Conservation (phyloP, 2,797 vertebrate genomes). For the Sarcophilus harrisii region DNA sequence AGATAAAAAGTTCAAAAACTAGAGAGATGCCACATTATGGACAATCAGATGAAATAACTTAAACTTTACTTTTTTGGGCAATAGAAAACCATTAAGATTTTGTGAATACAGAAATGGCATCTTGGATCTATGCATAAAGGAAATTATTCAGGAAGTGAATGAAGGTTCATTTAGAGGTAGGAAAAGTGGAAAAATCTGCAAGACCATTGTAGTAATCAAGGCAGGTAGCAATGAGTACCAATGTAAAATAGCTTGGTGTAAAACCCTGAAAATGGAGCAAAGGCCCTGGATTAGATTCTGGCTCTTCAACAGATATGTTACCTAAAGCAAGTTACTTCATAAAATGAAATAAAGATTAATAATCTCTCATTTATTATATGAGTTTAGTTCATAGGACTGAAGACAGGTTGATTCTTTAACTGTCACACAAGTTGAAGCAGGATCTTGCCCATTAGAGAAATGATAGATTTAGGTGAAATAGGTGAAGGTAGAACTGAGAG, state of each 20-base stretch:
- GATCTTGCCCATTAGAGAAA: neutral
- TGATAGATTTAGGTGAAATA: neutral
- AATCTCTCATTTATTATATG: neutral
- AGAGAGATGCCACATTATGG: neutral
- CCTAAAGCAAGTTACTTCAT: neutral
- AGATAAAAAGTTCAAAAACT: neutral
- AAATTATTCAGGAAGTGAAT: neutral
- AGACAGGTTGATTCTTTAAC: neutral
- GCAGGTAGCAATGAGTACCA: neutral
- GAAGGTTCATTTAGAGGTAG: neutral
- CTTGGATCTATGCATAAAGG: neutral
- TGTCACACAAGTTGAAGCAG: neutral
- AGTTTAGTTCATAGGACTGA: neutral
- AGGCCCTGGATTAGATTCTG: neutral
- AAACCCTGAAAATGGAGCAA: neutral
- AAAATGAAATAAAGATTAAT: neutral
- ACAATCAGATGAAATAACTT: neutral
- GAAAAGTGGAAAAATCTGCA: neutral
- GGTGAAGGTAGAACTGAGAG: neutral
- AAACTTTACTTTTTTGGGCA: too few species aligned
- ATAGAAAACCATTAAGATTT: neutral
- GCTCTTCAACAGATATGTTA: neutral
- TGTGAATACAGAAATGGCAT: neutral
- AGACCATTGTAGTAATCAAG: neutral
- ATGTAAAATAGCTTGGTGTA: neutral